Evolutionary conservation across 2,797 vertebrate species (phyloP).

Genomic region (Tapirus indicus): DNA sequence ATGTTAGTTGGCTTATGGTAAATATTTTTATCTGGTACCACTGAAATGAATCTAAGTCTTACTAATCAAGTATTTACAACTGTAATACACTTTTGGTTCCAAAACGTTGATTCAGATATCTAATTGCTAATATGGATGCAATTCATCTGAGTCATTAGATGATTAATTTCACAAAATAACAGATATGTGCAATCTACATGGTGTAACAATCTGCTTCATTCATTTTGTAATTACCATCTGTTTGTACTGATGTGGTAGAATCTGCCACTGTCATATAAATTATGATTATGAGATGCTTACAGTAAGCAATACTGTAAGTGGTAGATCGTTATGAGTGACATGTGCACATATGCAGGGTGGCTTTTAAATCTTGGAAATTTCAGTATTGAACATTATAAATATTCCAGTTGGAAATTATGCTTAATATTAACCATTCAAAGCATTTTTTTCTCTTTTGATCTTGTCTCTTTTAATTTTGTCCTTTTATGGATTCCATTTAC

Average conservation of each 20-base stretch:
- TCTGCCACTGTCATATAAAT: constrained; percentile 30
- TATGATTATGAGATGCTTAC: neutral
- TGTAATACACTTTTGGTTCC: neutral
- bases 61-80: constrained; percentile 20
- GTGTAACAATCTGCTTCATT: constrained; percentile 58
- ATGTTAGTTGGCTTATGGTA: neutral
- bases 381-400: neutral
- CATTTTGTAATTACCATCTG: constrained; percentile 70
- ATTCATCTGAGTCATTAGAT: constrained; percentile 54
- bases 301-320: constrained; percentile 19
- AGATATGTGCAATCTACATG: constrained; percentile 10
- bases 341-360: neutral
- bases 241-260: constrained; percentile 21
- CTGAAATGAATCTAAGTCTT: neutral
- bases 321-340: neutral
- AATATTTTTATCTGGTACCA: neutral
- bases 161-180: constrained; percentile 52
- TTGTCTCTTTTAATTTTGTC: constrained; percentile 19
- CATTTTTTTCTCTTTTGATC: neutral
- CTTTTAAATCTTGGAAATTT: neutral
- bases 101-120: constrained; percentile 54
- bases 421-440: neutral
- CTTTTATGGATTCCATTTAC: neutral
- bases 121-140: neutral
- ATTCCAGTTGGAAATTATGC: neutral